Evolutionary conservation across 1,140 invertebrate genomes (phyloP), one percentile per base, ranked within the genome.

Genomic region (Philotrypesis tridentata): DNA sequence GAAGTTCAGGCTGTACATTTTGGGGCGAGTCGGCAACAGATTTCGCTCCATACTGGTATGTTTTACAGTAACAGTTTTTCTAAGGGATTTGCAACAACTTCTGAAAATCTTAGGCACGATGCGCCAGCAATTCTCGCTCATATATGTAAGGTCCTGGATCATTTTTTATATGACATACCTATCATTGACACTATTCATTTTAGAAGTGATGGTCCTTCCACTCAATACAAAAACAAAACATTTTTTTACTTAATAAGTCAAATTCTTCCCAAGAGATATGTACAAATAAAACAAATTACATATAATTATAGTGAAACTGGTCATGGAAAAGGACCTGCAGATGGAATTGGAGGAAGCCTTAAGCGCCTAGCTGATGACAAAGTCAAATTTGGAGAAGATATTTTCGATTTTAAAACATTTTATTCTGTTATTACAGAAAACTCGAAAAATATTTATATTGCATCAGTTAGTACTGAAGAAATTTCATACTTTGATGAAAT

Each of bases 271-370:
- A n/a, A n/a, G n/a, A n/a, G n/a, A n/a, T n/a, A n/a, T n/a, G n/a
- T n/a, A n/a, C n/a, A n/a, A n/a, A n/a, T n/a, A n/a, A n/a, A n/a
- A n/a, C n/a, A n/a, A n/a, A n/a, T n/a, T n/a, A n/a, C n/a, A n/a
- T n/a, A n/a, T n/a, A n/a, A n/a, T n/a, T n/a, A n/a, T n/a, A n/a
- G n/a, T n/a, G n/a, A n/a, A n/a, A n/a, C 80, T 43, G 83, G 86
- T 14, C 85, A 86, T 68, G 84, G 85, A 23, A 87, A 86, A 78
- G 80, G 84, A 29, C 55, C 84, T 40, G 78, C 82, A 29, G 85
- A 87, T 85, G 86, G 86, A 9, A 83, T 87, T 23, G 84, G 85
- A 37, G 86, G 81, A 14, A 74, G n/a, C 60, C 61, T 85, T 21
- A 87, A 87, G 78, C 80, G 82, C 61, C 29, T 73, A 37, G 81